Base-by-base conservation (phyloP, 2,797 vertebrate species). In the Todus mexicanus region DNA sequence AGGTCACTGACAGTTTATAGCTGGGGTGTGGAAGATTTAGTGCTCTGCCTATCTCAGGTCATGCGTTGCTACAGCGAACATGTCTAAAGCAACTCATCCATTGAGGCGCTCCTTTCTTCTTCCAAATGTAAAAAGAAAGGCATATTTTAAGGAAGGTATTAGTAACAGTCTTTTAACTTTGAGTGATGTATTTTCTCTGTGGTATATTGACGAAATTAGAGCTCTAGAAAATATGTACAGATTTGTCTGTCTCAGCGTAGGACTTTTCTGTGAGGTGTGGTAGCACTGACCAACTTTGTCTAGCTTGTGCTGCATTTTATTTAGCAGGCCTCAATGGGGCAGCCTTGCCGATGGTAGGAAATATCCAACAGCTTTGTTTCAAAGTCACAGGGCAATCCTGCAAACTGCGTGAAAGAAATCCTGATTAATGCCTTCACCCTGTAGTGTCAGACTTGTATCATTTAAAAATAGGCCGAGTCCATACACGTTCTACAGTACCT, bases 91-190 rank as follows among this genome's bases (percentile, higher is more conserved):
- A 70, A 26, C 48, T 89, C 18, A 12, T 73, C 73, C 33, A 5
- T 18, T 69, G 60, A 84, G 76, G 42, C 88, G 81, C 27, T 45
- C 63, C 40, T 71, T 92, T 40, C 37, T 94, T 27, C 40, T 84
- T 70, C 54, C 75, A 37, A n/a, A 89, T 90, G 35, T 54, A 56
- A 33, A 54, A 89, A 83, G 66, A 84, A 83, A 83, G 64, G 40
- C 25, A 9, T 75, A 8, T 81, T 93, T 91, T 89, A 79, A 78
- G 64, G 42, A 84, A 40, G 40, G 8, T 37, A 13, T 81, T 90
- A 64, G n/a, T 76, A 68, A 79, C 70, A 35, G n/a, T 26, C 93
- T 93, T n/a, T 95, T 95, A 84, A 82, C 72, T 33, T 78, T 57
- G n/a, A 48, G 15, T 83, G 50, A 89, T 90, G 29, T 65, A 5